Evolutionary conservation across 2,888 invertebrate genomes (phyloP), one percentile per base, ranked within the genome.

Genomic region (Campoplex nolae): DNA sequence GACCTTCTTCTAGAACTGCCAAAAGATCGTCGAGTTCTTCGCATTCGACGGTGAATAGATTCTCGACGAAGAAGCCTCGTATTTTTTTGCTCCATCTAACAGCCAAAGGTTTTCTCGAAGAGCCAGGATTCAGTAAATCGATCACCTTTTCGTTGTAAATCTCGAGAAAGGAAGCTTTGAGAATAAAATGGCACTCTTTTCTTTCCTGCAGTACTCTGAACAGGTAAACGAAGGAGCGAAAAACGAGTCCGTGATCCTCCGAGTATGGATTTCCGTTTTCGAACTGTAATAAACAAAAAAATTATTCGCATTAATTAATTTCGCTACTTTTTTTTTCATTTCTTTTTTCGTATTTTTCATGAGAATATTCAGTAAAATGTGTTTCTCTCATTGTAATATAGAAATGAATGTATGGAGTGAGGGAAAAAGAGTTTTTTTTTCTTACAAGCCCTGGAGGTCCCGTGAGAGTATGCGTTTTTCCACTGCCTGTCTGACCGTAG

Each of bases 101-200:
- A 81, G 98, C 97, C 68, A 99, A 95, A 0, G 98, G 97, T 93
- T 97, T 97, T 75, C 97, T 96, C 0, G 97, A 96, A 65, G 96
- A 96, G 45, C 98, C 98, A 0, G 98, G 98, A 95, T 99, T 99
- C 70, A 99, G 95, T 80, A 99, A 96, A 95, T 99, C 99, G 94
- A 98, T 98, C 84, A 99, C 98, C 96, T 99, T 98, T 95, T 99
- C 99, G 94, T 99, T 99, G 95, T 99, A 99, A 89, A 99, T 98
- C 95, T 99, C 99, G 92, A 99, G 95, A 95, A 98, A 99, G 85
- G 99, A 99, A 8, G 99, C 98, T 93, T 98, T 98, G 78, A 99
- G 95, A 82, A 98, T 96, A 93, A 97, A 98, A 94, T 98, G 97
- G 88, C 96, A 96, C 87, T 97, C 97, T 13, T 97, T 96, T 86